Evolutionary conservation across 64 coral and sea anemone species (phyloP).

Genomic region (Montipora foliosa): DNA sequence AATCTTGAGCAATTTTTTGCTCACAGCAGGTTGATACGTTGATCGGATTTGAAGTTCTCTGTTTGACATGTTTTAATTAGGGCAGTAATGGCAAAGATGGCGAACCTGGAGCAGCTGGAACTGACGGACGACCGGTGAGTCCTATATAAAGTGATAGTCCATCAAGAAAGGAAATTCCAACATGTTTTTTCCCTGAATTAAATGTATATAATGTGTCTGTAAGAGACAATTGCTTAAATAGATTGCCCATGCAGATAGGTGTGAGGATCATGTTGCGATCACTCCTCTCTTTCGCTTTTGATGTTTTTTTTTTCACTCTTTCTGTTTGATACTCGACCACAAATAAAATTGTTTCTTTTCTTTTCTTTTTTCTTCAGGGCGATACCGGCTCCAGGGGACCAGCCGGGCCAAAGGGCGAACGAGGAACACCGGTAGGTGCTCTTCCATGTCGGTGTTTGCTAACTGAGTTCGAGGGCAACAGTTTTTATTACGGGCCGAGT

Average conservation of each 20-base stretch:
- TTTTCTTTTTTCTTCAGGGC: constrained; percentile 17
- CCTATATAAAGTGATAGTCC: too few species aligned
- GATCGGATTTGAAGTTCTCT: neutral
- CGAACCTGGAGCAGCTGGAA: constrained; percentile 51
- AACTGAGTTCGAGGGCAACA: too few species aligned
- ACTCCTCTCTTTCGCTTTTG: neutral
- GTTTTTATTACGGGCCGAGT: too few species aligned
- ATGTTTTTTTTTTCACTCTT: too few species aligned
- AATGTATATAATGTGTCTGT: too few species aligned
- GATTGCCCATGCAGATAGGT: too few species aligned
- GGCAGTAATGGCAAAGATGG: constrained; percentile 60
- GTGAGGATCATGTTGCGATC: too few species aligned
- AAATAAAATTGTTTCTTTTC: neutral
- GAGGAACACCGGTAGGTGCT: constrained; percentile 51
- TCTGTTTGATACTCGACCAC: too few species aligned
- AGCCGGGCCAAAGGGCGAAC: constrained; percentile 45
- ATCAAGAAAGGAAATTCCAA: too few species aligned
- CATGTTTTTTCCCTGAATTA: too few species aligned
- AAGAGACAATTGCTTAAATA: too few species aligned
- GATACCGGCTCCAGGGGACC: constrained; percentile 15
- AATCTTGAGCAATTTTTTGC: too few species aligned
- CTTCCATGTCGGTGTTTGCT: neutral
- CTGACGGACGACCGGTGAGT: constrained; percentile 58
- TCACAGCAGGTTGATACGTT: neutral
- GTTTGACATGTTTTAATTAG: neutral